Evolutionary conservation across 1,140 invertebrate genomes (phyloP).

Genomic region (Aradophagus sp.): DNA sequence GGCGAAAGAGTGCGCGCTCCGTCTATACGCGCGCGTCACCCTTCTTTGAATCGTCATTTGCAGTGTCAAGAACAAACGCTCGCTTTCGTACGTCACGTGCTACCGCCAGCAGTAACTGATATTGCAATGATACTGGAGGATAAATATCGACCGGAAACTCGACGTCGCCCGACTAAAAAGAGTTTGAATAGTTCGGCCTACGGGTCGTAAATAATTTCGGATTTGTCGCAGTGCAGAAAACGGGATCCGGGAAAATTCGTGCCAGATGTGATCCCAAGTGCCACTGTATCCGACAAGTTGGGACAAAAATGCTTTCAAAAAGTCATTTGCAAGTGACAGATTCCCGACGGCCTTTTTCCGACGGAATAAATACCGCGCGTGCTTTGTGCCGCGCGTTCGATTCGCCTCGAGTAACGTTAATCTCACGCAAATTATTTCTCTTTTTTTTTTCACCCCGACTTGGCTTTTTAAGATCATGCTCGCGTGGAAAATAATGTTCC

Average conservation of each 20-base stretch:
- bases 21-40: constrained; percentile 21
- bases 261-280: constrained; percentile 47
- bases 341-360: constrained; percentile 22
- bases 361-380: constrained; percentile 20
- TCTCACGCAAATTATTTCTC: no score
- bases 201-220: constrained; percentile 41
- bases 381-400: no score
- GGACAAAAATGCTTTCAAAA: constrained; percentile 40
- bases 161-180: constrained; percentile 16
- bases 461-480: no score
- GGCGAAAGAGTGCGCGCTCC: constrained; percentile 25
- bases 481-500: no score
- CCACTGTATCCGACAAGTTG: constrained; percentile 35
- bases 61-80: constrained; percentile 50
- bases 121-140: constrained; percentile 30
- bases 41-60: constrained; percentile 42
- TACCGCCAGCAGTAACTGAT: constrained; percentile 25
- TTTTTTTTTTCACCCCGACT: no score
- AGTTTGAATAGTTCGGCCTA: constrained; percentile 9
- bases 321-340: constrained; percentile 41
- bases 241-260: constrained; percentile 34
- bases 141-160: constrained; percentile 35
- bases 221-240: constrained; percentile 32
- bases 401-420: no score
- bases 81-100: constrained; percentile 38